These are phyloP conservation scores for Anorthoa munda DNA, from an alignment of 2,888 invertebrate genomes.

Conservation along the genomic window DNA sequence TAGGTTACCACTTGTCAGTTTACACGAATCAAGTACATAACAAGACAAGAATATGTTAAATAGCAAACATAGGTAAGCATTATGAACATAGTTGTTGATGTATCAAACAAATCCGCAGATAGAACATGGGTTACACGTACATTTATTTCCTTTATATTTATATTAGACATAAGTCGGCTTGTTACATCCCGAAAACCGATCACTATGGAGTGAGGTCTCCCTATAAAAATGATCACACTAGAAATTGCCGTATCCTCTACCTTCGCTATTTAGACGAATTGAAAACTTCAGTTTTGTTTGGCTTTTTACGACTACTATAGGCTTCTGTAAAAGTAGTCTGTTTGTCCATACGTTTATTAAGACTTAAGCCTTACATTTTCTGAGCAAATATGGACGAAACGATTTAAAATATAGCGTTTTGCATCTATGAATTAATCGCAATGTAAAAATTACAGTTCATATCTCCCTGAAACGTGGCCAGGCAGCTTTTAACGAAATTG, in stretches of 20 bases:
- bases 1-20: conserved; percentile 25
- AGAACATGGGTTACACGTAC: too few relatives aligned
- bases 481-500: conserved; percentile 25
- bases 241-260: too few relatives aligned
- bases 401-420: background rate
- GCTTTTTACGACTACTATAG: too few relatives aligned
- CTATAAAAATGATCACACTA: background rate
- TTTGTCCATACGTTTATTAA: background rate
- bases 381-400: background rate
- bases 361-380: background rate
- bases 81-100: background rate
- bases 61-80: background rate
- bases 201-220: too few relatives aligned
- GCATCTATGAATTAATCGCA: background rate
- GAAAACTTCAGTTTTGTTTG: background rate
- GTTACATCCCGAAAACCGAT: background rate
- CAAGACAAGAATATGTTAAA: conserved; percentile 37
- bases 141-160: too few relatives aligned
- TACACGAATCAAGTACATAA: conserved; percentile 14
- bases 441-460: conserved; percentile 7
- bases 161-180: background rate
- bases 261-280: background rate
- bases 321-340: too few relatives aligned
- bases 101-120: background rate
- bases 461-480: background rate